Base-by-base conservation (phyloP, 2,888 invertebrate species). In the Mesochorus sp. region DNA sequence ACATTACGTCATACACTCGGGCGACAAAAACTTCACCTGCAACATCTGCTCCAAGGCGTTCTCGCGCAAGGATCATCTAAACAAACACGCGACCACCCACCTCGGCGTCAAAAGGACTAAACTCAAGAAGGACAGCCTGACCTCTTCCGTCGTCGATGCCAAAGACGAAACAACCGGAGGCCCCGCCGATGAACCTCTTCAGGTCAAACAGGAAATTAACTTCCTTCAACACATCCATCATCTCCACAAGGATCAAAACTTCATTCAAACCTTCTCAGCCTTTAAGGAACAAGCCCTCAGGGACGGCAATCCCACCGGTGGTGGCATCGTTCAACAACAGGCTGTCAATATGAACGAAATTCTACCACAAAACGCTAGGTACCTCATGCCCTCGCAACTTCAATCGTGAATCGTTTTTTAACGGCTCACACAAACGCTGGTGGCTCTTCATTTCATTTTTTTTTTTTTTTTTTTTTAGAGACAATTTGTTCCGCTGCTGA, bases 1-100 rank as follows among this genome's bases (percentile, higher is more conserved):
- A 55, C 93, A 93, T 82, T 91, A 91, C 68, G 91, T 92, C 2
- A 92, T 92, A 68, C 93, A 93, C 80, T 92, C 92, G 0, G 92
- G 92, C 1, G 91, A 92, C 80, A 93, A 92, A 79, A 92, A 92
- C 57, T 92, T 92, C 80, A 86, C 86, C 1, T 92, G 93, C 77
- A 85, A 86, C 4, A 91, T 91, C 26, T 93, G 93, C 81, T 91
- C 91, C 10, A 92, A 92, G 78, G 91, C 92, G 0, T 93, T 93
- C 80, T 92, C 92, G 14, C 89, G 92, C 3, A 92, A 92, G 77
- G 92, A 92, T 84, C 92, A 92, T 80, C 86, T 93, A 34, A 91
- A 91, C 62, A 93, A 92, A 80, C 92, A 92, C 76, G 86, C 90
- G 2, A 92, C 92, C 79, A 92, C 92, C 1, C 92, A 92, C 80